A percentile compares a stretch with the other conserved stretches of the same genome.
These are phyloP conservation scores for Oostethus manadensis DNA, from an alignment of 2,113 vertebrate genomes.

Conservation along the genomic window DNA sequence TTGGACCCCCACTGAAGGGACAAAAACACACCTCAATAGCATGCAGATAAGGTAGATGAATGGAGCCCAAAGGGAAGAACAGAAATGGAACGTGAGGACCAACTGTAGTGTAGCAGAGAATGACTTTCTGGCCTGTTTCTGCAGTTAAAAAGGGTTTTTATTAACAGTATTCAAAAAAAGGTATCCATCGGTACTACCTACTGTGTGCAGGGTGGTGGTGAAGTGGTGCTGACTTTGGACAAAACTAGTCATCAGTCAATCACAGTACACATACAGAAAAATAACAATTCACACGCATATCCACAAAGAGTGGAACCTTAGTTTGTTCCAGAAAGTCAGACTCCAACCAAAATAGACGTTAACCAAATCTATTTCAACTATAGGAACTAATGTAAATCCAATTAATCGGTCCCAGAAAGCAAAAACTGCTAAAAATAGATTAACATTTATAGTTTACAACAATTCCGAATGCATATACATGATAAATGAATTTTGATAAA, in stretches of 20 bases:
- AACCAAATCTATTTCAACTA: no score
- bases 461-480: no score
- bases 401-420: no score
- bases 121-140: background rate
- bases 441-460: no score
- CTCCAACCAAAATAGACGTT: no score
- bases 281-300: background rate
- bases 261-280: no score
- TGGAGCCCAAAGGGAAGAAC: background rate
- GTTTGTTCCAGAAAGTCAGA: no score
- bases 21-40: constrained; percentile 25
- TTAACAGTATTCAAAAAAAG: background rate
- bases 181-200: background rate
- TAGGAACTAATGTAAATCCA: no score
- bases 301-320: background rate
- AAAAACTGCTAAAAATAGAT: no score
- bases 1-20: constrained; percentile 42
- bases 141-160: background rate
- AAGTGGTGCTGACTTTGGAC: background rate
- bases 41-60: constrained; percentile 5
- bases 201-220: background rate
- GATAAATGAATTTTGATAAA: no score
- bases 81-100: background rate
- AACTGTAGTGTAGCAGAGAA: background rate
- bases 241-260: no score